Base-by-base conservation (phyloP, 2,888 invertebrate species). In the Nymphalis polychloros region DNA sequence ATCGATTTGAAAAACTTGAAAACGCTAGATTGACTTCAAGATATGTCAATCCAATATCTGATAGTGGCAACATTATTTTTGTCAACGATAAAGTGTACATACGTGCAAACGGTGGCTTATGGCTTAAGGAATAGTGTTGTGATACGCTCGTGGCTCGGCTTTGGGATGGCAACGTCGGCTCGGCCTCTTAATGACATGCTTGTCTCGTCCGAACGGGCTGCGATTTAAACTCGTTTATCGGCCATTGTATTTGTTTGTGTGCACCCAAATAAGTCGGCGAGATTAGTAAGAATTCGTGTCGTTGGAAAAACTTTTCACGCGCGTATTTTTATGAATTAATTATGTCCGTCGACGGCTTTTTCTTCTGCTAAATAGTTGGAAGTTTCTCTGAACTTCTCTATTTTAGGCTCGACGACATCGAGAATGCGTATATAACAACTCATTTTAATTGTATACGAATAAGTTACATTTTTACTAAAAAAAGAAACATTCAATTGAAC, bases 181-280 rank as follows among this genome's bases (percentile, higher is more conserved):
- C 81, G 76, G 81, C 72, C 64, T 76, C 77, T 77, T 86, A 86
- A 85, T 87, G 83, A 84, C 81, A 89, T 89, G 84, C 89, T 80
- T 75, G 87, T 88, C 90, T 84, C 88, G 89, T 88, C 78, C 81
- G 73, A 78, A 79, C 79, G 78, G 80, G 78, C 80, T 79, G 82
- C 86, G 88, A 86, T 89, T 89, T 86, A 87, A 89, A 90, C 87
- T 86, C 85, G 90, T 87, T 87, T 88, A 87, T 82, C 81, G 81
- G 77, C 82, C 81, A 87, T 88, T 78, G 79, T 87, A 86, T 84
- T 72, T 73, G 77, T 76, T 72, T 73, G 78, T 81, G 79, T 81
- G 83, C 80, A 80, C 79, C 82, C 84, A 83, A 86, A 85, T 85
- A 78, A 75, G 77, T 78, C 77, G 76, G 74, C 73, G 78, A 79